phyloP scores from a whole-genome alignment of 1,140 invertebrate species.

The Drosophila ironensis region DNA sequence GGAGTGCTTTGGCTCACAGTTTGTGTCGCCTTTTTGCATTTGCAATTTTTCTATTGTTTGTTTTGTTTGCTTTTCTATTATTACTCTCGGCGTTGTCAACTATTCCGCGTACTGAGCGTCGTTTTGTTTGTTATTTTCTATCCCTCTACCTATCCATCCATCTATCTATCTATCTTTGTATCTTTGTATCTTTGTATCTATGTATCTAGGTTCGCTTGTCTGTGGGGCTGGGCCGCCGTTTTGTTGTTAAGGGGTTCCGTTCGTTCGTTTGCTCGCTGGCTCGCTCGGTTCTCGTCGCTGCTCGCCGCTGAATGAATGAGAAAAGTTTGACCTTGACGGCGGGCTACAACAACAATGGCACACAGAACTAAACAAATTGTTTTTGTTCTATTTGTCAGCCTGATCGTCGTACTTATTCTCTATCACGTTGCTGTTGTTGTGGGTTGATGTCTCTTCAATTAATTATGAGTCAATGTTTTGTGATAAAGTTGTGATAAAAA shows the following conservation, averaged over 20 bases:
- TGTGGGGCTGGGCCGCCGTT: constrained; percentile 46
- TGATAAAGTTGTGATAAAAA: neutral
- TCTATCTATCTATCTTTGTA: neutral
- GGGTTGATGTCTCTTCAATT: neutral
- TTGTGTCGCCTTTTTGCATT: constrained; percentile 35
- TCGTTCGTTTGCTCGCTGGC: too few relatives aligned
- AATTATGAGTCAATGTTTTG: neutral
- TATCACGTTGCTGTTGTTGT: constrained; percentile 1
- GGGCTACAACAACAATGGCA: constrained; percentile 41
- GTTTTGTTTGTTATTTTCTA: constrained; percentile 19
- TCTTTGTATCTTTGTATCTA: neutral
- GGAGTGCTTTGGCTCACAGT: constrained; percentile 21
- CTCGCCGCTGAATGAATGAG: constrained; percentile 57
- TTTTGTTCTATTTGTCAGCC: constrained; percentile 34
- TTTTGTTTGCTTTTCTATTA: constrained; percentile 62
- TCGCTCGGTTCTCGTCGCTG: too few relatives aligned
- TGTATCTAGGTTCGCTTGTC: constrained; percentile 1
- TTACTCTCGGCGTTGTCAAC: constrained; percentile 58
- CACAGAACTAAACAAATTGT: constrained; percentile 32
- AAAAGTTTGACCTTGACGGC: constrained; percentile 76
- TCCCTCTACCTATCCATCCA: neutral
- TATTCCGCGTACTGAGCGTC: constrained; percentile 60
- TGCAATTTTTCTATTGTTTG: constrained; percentile 55
- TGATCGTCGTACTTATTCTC: constrained; percentile 21
- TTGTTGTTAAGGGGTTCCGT: constrained; percentile 58